Evolutionary conservation across 2,888 invertebrate species (phyloP).

Genomic region (Parnassius mnemosyne): DNA sequence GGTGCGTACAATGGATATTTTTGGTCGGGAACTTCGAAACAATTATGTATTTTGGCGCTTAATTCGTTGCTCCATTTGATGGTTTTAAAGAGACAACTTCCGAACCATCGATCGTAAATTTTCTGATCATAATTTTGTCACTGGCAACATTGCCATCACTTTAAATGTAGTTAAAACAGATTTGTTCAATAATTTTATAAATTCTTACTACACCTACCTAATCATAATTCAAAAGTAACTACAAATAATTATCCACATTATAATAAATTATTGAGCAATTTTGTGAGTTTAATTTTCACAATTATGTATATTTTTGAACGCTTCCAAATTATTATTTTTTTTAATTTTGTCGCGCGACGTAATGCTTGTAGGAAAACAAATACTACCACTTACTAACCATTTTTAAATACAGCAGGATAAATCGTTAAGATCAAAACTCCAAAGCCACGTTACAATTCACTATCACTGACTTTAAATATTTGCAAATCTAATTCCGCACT

Average conservation of each 20-base stretch:
- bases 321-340: conserved; percentile 12
- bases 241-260: background rate
- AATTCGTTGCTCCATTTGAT: conserved; percentile 28
- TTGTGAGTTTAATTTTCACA: background rate
- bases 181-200: conserved; percentile 23
- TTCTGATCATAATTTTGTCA: conserved; percentile 22
- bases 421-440: conserved; percentile 5
- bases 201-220: background rate
- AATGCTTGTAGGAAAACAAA: conserved; percentile 16
- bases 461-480: conserved; percentile 18
- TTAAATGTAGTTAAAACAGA: conserved; percentile 6
- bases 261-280: conserved; percentile 13
- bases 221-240: background rate
- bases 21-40: conserved; percentile 43
- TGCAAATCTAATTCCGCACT: conserved; percentile 27
- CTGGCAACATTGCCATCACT: conserved; percentile 11
- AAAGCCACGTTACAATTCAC: conserved; percentile 7
- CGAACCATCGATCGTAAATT: conserved; percentile 21
- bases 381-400: conserved; percentile 18
- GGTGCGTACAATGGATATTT: conserved; percentile 62
- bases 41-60: conserved; percentile 36
- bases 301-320: conserved; percentile 13
- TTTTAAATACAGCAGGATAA: conserved; percentile 1
- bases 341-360: conserved; percentile 12
- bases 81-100: conserved; percentile 11